Evolutionary conservation across 2,797 vertebrate genomes (phyloP).

Genomic region (Gila robusta): DNA sequence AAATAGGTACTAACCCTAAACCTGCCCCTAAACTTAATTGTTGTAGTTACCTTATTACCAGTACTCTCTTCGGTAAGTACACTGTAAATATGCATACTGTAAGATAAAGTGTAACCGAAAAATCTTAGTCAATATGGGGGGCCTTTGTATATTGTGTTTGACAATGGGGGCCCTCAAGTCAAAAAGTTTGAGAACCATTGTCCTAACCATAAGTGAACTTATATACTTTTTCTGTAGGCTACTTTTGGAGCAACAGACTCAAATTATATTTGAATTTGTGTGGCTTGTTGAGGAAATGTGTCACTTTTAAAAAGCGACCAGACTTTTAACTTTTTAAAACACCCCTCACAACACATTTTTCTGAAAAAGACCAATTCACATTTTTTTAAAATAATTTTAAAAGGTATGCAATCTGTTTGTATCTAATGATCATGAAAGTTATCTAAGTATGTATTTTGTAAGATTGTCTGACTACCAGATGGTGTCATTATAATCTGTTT

Average conservation of each 20-base stretch:
- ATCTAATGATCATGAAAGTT: not conserved
- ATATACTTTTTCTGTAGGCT: not conserved
- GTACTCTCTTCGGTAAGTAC: no score
- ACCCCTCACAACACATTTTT: not conserved
- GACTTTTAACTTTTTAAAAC: no score
- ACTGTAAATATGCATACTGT: no score
- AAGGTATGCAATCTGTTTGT: not conserved
- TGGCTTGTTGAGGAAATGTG: not conserved
- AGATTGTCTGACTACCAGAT: not conserved
- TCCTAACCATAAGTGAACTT: not conserved
- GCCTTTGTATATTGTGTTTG: not conserved
- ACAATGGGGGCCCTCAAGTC: not conserved
- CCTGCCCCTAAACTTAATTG: no score
- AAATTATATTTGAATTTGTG: not conserved
- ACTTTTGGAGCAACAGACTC: not conserved
- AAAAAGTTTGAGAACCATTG: not conserved
- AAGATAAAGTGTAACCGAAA: no score
- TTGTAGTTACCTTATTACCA: no score
- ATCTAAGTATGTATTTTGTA: not conserved
- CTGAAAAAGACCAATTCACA: not conserved
- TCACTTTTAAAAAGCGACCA: not conserved
- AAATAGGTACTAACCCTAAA: no score
- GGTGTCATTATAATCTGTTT: not conserved
- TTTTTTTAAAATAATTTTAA: not conserved
- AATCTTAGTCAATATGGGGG: no score